phyloP scores from a whole-genome alignment of 2,888 invertebrate species.

The Rhodophaea formosa region DNA sequence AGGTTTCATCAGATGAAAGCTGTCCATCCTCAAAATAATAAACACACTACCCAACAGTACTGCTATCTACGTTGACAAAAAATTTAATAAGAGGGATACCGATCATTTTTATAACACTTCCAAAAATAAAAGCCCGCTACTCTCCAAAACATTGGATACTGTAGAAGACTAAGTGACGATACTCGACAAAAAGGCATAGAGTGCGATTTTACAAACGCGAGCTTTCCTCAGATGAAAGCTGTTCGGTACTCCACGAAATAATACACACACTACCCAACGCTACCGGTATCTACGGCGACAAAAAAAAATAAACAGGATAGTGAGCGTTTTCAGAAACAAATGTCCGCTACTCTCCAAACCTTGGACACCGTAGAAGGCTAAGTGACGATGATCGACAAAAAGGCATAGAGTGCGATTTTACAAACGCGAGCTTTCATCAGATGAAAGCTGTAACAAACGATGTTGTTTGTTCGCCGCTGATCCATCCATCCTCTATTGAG shows the following conservation, averaged over 20 bases:
- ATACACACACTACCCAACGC: no score
- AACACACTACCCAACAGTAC: no score
- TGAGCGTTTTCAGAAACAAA: not conserved
- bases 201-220: slow-evolving; percentile 78
- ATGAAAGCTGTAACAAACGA: slow-evolving; percentile 76
- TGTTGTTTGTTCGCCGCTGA: slow-evolving; percentile 60
- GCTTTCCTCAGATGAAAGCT: slow-evolving; percentile 69
- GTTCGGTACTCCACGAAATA: no score
- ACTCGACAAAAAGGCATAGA: slow-evolving; percentile 78
- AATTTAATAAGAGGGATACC: no score
- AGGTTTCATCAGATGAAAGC: slow-evolving; percentile 70
- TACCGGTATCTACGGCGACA: no score
- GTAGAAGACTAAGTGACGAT: slow-evolving; percentile 73
- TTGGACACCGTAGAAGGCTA: slow-evolving; percentile 54
- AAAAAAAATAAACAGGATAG: no score
- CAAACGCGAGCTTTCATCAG: slow-evolving; percentile 75
- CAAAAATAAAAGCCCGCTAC: not conserved
- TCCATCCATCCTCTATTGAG: slow-evolving; percentile 12
- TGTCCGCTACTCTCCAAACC: slow-evolving; percentile 6
- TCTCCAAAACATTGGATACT: slow-evolving; percentile 37
- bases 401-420: slow-evolving; percentile 77
- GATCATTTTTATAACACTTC: not conserved
- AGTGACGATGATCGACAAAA: slow-evolving; percentile 81
- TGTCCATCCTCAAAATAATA: no score
- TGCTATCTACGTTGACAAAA: no score